Base-by-base conservation (phyloP, 2,113 vertebrate genomes). In the Datnioides undecimradiatus region DNA sequence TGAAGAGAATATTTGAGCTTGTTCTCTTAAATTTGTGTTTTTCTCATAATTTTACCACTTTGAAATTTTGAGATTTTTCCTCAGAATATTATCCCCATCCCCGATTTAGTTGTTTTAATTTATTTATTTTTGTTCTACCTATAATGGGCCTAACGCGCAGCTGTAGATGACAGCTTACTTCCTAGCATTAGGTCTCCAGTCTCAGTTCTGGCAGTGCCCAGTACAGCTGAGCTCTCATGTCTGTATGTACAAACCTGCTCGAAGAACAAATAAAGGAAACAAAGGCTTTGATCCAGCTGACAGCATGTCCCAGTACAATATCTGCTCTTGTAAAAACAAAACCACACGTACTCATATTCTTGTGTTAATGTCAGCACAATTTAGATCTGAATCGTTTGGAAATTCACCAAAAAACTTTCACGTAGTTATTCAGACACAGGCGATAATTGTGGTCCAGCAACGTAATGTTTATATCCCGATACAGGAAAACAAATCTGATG, bases 211-310 rank as follows among this genome's bases (percentile, higher is more conserved):
- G 6, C 17, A 1, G 59, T 12, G 58, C 45, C 57, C 57, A 2
- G 57, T 38, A 27, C 58, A 80, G 38, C 77, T 34, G 3, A 36
- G 46, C 64, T 75, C 58, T 62, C 54, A 45, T 29, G 71, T 79
- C 57, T 68, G 25, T 51, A 36, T 66, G 51, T 54, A 65, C 13
- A 40, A 74, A 70, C 58, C 60, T 62, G 52, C 73, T 83, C 62
- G 33, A 4, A 84, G 68, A 74, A 77, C 80, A 63, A 45, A 82
- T 41, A 41, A 38, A 87, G 78, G 55, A 86, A 84, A 62, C 69
- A 8, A 8, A 45, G 49, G 48, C 88, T 86, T 77, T 90, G 75
- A 90, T 84, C 51, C 67, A 23, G 48, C 63, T 77, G 80, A 88
- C 81, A 88, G 81, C 72, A 3, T 0, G 52, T 80, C 79, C 54